Evolutionary conservation across 1,140 invertebrate species (phyloP).

Genomic region (Macrostomum lignano): DNA sequence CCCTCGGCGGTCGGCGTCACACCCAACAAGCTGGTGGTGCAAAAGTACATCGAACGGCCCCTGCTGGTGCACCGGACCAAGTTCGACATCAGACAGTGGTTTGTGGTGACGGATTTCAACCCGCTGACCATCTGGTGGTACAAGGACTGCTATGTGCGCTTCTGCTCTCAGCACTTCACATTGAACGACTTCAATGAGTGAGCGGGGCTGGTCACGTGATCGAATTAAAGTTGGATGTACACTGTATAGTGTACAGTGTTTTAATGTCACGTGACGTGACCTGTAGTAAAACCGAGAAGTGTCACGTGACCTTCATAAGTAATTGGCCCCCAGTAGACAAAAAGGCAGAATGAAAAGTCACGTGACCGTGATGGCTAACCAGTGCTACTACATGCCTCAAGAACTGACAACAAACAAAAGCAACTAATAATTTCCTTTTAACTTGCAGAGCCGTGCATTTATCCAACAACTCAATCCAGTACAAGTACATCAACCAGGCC

Average conservation of each 20-base stretch:
- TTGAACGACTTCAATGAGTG: slow-evolving; percentile 60
- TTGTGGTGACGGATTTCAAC: slow-evolving; percentile 57
- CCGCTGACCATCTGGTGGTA: slow-evolving; percentile 74
- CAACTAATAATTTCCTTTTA: background rate
- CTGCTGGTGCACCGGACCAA: slow-evolving; percentile 60
- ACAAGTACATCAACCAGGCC: slow-evolving; percentile 48
- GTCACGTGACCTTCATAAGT: too few relatives aligned
- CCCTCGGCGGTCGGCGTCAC: background rate
- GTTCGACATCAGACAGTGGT: slow-evolving; percentile 50
- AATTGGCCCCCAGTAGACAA: too few relatives aligned
- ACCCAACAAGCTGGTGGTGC: slow-evolving; percentile 45
- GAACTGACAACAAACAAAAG: background rate
- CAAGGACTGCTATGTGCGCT: slow-evolving; percentile 52
- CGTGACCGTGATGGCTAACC: too few relatives aligned
- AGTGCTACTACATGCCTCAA: background rate
- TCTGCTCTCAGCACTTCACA: slow-evolving; percentile 64
- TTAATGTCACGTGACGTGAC: too few relatives aligned
- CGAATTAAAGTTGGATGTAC: background rate
- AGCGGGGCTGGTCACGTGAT: slow-evolving; percentile 4
- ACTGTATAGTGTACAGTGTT: too few relatives aligned
- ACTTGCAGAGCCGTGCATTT: slow-evolving; percentile 41
- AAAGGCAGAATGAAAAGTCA: too few relatives aligned
- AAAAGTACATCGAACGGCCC: slow-evolving; percentile 55
- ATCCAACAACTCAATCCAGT: slow-evolving; percentile 70
- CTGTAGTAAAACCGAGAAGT: too few relatives aligned